phyloP scores from a whole-genome alignment of 2,888 invertebrate genomes.

The Dynastes grantii region DNA sequence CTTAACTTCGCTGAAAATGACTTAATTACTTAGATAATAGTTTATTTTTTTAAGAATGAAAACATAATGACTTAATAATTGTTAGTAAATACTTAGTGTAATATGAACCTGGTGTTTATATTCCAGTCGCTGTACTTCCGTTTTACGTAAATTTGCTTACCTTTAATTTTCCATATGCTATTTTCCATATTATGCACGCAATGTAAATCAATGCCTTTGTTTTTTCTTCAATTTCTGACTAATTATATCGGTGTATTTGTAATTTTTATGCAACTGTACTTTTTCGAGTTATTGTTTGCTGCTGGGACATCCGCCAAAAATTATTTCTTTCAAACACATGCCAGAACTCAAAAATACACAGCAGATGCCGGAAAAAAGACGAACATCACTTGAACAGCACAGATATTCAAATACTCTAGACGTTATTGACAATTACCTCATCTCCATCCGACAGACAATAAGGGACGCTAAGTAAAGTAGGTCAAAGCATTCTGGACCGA shows the following conservation, averaged over 20 bases:
- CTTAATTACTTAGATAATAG: slow-evolving; percentile 10
- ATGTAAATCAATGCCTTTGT: no score
- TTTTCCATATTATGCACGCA: no score
- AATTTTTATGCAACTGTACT: not conserved
- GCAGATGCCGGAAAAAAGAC: slow-evolving; percentile 3
- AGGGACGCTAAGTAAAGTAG: slow-evolving; percentile 30
- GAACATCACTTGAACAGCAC: slow-evolving; percentile 2
- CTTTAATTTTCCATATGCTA: not conserved
- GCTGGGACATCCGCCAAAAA: not conserved
- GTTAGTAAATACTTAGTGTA: not conserved
- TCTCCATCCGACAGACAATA: slow-evolving; percentile 13
- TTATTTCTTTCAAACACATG: not conserved
- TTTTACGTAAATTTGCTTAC: slow-evolving; percentile 4
- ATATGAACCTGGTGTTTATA: not conserved
- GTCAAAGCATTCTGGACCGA: slow-evolving; percentile 27
- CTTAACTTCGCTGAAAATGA: not conserved
- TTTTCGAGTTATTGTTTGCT: not conserved
- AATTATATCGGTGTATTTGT: not conserved
- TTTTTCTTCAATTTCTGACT: not conserved
- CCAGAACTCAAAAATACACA: not conserved
- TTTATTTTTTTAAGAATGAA: not conserved
- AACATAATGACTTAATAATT: slow-evolving; percentile 7
- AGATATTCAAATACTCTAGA: slow-evolving; percentile 20
- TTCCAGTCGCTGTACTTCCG: not conserved
- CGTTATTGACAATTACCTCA: slow-evolving; percentile 26